Base-by-base conservation (phyloP, 2,113 vertebrate species). In the Proterorhinus semilunaris region DNA sequence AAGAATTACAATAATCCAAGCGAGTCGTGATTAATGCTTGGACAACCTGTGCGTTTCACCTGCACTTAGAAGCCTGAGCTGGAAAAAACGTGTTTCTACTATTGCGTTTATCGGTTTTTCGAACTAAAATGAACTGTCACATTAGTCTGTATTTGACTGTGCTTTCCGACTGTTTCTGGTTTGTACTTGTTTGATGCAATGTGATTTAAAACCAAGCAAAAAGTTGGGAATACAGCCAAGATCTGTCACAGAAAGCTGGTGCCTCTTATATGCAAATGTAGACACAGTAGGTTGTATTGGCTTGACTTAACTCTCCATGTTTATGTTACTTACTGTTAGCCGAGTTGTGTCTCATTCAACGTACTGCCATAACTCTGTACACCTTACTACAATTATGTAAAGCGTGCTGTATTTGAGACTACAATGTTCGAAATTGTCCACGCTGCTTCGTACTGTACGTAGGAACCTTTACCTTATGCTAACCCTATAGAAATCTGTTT, bases 401-500 rank as follows among this genome's bases (percentile, higher is more conserved):
- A 57, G 21, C 54, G 51, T 53, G 51, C 10, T 44, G 16, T 72
- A 17, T 45, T 69, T 12, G 52, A 16, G 12, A 49, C 45, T 21
- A 21, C 44, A 1, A 1, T 42, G 45, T 74, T 45, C 47, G 17
- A 8, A 50, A 51, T 5, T 59, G 49, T 2, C 12, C 72, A 45
- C 74, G 7, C 10, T 0, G 17, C 5, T 44, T n/a, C 0, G 7
- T 27, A 15, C 13, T 11, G 15, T 16, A 53, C 17, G 16, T 16
- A 53, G 27, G 50, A 48, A 65, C 74, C 64, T 74, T 78, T 48
- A 54, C 42, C 64, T 76, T 27, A 52, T 70, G 70, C 54, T 48
- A 69, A 12, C 74, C 49, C 27, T 54, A 44, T 48, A 66, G 55
- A n/a, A 55, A 62, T 48, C 50, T 52, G 69, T 74, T 74, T 69